phyloP scores from a whole-genome alignment of 2,113 vertebrate genomes.

The Atractosteus spatula region DNA sequence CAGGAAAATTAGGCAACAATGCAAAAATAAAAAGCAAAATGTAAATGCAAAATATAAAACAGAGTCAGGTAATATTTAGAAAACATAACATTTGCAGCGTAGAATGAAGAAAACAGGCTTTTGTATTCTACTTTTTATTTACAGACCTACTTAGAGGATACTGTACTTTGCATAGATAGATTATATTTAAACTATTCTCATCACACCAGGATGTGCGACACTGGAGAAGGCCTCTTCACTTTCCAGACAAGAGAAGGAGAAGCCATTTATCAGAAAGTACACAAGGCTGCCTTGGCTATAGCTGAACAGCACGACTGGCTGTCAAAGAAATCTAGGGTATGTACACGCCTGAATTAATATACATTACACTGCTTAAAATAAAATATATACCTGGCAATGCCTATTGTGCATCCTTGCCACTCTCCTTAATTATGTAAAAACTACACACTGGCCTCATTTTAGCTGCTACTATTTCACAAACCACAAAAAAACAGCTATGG shows the following conservation, averaged over 20 bases:
- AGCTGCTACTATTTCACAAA: no score
- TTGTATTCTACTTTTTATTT: no score
- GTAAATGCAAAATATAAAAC: no score
- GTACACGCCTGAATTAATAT: constrained; percentile 18
- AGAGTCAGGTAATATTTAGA: neutral
- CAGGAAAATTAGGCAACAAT: no score
- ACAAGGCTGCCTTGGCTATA: constrained; percentile 72
- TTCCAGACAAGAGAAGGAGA: constrained; percentile 79
- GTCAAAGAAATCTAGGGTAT: constrained; percentile 64
- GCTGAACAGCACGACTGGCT: constrained; percentile 69
- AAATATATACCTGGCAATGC: no score
- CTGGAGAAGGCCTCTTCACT: constrained; percentile 80
- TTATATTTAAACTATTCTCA: neutral
- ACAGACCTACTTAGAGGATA: neutral
- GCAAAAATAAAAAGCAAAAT: no score
- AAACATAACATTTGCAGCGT: neutral
- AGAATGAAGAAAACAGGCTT: neutral
- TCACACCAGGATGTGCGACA: constrained; percentile 77
- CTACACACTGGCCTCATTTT: no score
- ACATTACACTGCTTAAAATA: no score
- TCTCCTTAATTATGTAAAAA: no score
- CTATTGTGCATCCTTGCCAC: no score
- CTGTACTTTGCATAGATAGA: neutral
- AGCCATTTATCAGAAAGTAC: constrained; percentile 78
- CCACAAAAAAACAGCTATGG: no score